These are phyloP conservation scores for Blera fallax DNA, from an alignment of 2,888 invertebrate genomes.

Conservation along the genomic window DNA sequence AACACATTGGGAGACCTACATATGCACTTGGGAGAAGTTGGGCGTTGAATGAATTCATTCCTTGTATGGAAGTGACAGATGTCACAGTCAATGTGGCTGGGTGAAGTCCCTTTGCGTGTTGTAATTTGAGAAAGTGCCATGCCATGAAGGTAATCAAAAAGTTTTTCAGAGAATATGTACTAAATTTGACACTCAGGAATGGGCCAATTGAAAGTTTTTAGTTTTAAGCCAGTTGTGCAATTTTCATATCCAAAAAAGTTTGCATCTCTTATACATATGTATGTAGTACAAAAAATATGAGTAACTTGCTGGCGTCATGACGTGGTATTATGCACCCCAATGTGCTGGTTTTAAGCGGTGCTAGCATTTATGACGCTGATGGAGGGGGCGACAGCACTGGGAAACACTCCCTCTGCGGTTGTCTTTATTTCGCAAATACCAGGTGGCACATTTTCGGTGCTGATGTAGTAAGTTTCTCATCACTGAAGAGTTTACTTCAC, in stretches of 20 bases:
- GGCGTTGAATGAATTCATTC: slow-evolving; percentile 21
- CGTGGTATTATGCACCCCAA: no score
- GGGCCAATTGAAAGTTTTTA: background rate
- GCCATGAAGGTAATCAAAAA: slow-evolving; percentile 35
- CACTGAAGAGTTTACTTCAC: no score
- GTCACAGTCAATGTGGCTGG: background rate
- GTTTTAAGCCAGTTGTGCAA: background rate
- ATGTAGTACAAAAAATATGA: no score
- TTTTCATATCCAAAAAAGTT: background rate
- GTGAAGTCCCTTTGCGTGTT: background rate
- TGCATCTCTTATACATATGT: no score
- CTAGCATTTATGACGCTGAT: no score
- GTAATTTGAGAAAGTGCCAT: slow-evolving; percentile 9
- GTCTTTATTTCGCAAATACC: no score
- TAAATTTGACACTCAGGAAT: background rate
- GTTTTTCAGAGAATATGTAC: background rate
- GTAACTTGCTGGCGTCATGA: no score
- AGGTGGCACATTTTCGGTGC: no score
- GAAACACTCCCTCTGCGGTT: no score
- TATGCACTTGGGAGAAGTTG: slow-evolving; percentile 12
- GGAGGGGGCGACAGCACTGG: no score
- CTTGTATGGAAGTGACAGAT: slow-evolving; percentile 36
- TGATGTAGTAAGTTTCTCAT: no score
- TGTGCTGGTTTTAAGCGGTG: no score
- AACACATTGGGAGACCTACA: background rate